phyloP scores from a whole-genome alignment of 2,797 vertebrate species.

The Melanotaenia boesemani region DNA sequence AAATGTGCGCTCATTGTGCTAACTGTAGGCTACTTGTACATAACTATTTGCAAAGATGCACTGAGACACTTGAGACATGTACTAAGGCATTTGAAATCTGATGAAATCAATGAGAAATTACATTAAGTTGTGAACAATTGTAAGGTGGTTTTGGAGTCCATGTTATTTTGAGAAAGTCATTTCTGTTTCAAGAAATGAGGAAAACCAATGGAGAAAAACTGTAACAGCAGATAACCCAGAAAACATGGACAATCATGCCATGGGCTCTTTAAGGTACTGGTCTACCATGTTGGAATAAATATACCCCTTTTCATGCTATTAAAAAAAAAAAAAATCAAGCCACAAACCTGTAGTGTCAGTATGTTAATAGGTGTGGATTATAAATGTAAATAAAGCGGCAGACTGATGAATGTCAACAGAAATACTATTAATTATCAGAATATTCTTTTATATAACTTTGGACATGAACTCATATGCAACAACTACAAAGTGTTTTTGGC shows the following conservation, averaged over 20 bases:
- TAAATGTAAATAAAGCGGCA: neutral
- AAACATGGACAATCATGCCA: neutral
- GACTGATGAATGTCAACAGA: constrained; percentile 26
- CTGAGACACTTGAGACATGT: too few species aligned
- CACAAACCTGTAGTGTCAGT: neutral
- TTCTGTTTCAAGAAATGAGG: too few species aligned
- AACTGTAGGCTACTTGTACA: too few species aligned
- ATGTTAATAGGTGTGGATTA: neutral
- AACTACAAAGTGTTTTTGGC: constrained; percentile 17
- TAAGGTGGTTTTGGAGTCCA: too few species aligned
- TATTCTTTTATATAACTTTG: constrained; percentile 13
- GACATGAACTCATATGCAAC: constrained; percentile 11
- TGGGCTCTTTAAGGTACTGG: neutral
- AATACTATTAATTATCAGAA: constrained; percentile 15
- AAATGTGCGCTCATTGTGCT: too few species aligned
- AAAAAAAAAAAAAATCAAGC: neutral
- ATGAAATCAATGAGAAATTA: too few species aligned
- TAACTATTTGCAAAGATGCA: too few species aligned
- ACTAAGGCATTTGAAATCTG: too few species aligned
- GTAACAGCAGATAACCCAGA: neutral
- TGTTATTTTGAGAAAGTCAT: too few species aligned
- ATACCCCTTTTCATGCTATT: neutral
- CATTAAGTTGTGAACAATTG: too few species aligned
- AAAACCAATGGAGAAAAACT: too few species aligned
- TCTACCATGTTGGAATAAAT: neutral